Conservation (phyloP, 2,113 vertebrate species). For the Nothoprocta pentlandii region DNA sequence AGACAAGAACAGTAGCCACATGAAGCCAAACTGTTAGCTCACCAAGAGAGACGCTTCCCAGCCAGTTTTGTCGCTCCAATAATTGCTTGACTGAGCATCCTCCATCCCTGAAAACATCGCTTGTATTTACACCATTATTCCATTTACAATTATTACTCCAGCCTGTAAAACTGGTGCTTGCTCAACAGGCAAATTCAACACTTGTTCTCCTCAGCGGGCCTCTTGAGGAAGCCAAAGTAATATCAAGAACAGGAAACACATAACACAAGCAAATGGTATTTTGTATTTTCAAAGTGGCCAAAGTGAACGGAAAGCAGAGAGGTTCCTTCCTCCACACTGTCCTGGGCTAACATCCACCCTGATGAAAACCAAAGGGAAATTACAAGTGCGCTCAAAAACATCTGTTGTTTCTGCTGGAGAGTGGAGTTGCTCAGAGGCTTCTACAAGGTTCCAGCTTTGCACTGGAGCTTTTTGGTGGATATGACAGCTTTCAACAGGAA, state of each 20-base stretch:
- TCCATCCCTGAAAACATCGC: background rate
- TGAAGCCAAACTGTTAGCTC: background rate
- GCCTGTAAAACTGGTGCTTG: background rate
- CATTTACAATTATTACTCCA: constrained; percentile 3
- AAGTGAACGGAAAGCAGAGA: background rate
- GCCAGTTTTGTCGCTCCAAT: background rate
- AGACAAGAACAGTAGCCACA: background rate
- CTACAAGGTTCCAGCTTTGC: background rate
- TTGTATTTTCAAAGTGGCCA: background rate
- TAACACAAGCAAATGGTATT: background rate
- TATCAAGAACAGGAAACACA: background rate
- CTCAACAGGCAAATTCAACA: background rate
- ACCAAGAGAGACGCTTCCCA: background rate
- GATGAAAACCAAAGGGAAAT: background rate
- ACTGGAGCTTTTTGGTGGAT: background rate
- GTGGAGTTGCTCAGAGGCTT: background rate
- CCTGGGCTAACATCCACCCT: background rate
- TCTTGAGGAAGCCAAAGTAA: background rate
- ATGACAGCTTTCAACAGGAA: background rate
- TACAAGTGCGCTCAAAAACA: constrained; percentile 15
- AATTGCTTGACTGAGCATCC: background rate
- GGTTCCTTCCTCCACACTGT: background rate
- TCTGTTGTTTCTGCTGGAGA: background rate
- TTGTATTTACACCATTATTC: background rate
- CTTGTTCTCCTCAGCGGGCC: background rate